phyloP scores from a whole-genome alignment of 2,888 invertebrate species.

The Diaperis boleti region DNA sequence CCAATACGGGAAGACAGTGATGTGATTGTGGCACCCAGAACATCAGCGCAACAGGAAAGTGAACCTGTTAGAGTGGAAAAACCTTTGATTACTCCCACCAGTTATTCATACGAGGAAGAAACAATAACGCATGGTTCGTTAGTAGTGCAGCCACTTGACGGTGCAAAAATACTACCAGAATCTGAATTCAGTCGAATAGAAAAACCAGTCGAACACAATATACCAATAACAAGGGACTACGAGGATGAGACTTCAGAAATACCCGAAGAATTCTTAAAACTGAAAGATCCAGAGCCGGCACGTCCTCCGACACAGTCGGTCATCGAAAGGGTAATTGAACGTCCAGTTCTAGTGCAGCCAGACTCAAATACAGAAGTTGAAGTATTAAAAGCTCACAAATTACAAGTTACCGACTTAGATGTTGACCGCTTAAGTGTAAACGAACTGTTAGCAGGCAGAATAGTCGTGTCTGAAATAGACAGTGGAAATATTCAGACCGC shows the following conservation, averaged over 20 bases:
- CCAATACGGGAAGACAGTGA: constrained; percentile 65
- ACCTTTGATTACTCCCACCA: constrained; percentile 55
- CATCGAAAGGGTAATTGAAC: constrained; percentile 54
- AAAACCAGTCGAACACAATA: constrained; percentile 51
- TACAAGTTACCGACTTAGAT: constrained; percentile 81
- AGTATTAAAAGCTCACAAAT: constrained; percentile 70
- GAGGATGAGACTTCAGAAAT: constrained; percentile 60
- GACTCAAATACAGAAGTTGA: constrained; percentile 57
- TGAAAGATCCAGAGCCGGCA: constrained; percentile 55
- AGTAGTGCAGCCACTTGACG: constrained; percentile 75
- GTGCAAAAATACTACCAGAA: constrained; percentile 56
- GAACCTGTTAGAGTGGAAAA: constrained; percentile 33
- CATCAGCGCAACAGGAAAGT: constrained; percentile 2
- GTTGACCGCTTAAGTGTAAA: constrained; percentile 84
- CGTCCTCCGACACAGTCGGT: constrained; percentile 12
- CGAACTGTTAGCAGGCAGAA: constrained; percentile 83
- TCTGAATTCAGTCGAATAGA: constrained; percentile 48
- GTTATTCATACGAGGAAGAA: constrained; percentile 72
- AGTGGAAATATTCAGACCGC: constrained; percentile 79
- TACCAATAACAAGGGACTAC: constrained; percentile 55
- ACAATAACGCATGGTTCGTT: constrained; percentile 76
- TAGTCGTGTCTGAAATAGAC: constrained; percentile 85
- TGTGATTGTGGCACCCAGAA: constrained; percentile 47
- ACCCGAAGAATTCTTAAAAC: constrained; percentile 57
- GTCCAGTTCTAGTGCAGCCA: constrained; percentile 48